Percentiles rank a stretch among this genome's conserved stretches.
These are phyloP conservation scores for Zaprionus inermis DNA, from an alignment of 1,140 invertebrate genomes.

Conservation along the genomic window DNA sequence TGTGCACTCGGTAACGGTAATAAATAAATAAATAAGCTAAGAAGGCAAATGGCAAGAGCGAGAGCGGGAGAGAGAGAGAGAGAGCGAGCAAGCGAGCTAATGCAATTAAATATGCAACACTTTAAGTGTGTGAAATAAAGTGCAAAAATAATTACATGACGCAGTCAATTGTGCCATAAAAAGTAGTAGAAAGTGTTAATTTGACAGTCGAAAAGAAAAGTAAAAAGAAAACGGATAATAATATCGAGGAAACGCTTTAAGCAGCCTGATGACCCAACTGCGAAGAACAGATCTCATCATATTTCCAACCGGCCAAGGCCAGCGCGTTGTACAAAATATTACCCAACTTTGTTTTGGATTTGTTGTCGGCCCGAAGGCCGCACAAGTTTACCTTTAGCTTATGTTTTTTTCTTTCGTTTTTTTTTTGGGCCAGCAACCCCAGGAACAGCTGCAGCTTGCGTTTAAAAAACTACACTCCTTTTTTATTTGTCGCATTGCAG, in stretches of 20 bases:
- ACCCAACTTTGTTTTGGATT: conserved; percentile 58
- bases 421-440: conserved; percentile 2
- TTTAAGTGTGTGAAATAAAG: conserved; percentile 53
- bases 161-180: conserved; percentile 2
- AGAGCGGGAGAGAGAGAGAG: conserved; percentile 25
- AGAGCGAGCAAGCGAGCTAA: background rate
- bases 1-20: conserved; percentile 61
- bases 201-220: conserved; percentile 10
- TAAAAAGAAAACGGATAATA: background rate
- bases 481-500: too few relatives aligned
- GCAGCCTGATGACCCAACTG: conserved; percentile 8
- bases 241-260: conserved; percentile 20
- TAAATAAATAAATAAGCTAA: conserved; percentile 68
- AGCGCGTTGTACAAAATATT: conserved; percentile 33
- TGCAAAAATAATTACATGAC: conserved; percentile 33
- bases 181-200: conserved; percentile 15
- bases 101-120: conserved; percentile 64
- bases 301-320: conserved; percentile 50
- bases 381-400: conserved; percentile 29
- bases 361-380: conserved; percentile 50
- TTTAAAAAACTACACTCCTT: background rate
- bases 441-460: background rate
- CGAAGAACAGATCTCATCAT: conserved; percentile 7
- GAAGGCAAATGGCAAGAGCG: conserved; percentile 27
- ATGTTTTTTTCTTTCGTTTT: background rate